Percentiles rank a stretch among this genome's conserved stretches.
Evolutionary conservation across 2,888 invertebrate genomes (phyloP).

Genomic region (Ormyrus rosae): DNA sequence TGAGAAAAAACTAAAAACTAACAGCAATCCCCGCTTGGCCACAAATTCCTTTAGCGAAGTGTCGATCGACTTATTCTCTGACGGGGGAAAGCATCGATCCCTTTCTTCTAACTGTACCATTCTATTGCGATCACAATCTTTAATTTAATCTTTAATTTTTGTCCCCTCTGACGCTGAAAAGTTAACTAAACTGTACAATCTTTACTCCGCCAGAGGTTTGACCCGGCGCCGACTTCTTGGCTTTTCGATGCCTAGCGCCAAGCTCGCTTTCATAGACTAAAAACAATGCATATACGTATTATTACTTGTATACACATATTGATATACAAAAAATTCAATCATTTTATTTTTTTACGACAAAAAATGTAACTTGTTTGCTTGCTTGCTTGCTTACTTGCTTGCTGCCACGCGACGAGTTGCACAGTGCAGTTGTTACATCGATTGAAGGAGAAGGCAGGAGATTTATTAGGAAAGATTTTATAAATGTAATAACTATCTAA

Average conservation of each 20-base stretch:
- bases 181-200: background rate
- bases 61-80: no score
- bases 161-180: background rate
- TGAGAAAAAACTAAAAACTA: conserved; percentile 28
- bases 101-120: no score
- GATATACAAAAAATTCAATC: conserved; percentile 11
- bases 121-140: background rate
- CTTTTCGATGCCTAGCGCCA: conserved; percentile 7
- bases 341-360: conserved; percentile 9
- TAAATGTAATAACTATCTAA: conserved; percentile 48
- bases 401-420: background rate
- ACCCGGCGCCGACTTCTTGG: no score
- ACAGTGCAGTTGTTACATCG: background rate
- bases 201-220: no score
- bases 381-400: no score
- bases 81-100: no score
- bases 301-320: background rate
- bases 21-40: background rate
- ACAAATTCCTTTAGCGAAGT: no score
- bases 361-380: background rate
- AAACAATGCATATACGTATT: background rate
- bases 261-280: conserved; percentile 8
- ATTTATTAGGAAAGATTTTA: conserved; percentile 38
- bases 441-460: background rate
- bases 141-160: background rate